Percentiles rank a stretch among this genome's conserved stretches.
Evolutionary conservation across 2,113 vertebrate genomes (phyloP).

Genomic region (Oncorhynchus keta): DNA sequence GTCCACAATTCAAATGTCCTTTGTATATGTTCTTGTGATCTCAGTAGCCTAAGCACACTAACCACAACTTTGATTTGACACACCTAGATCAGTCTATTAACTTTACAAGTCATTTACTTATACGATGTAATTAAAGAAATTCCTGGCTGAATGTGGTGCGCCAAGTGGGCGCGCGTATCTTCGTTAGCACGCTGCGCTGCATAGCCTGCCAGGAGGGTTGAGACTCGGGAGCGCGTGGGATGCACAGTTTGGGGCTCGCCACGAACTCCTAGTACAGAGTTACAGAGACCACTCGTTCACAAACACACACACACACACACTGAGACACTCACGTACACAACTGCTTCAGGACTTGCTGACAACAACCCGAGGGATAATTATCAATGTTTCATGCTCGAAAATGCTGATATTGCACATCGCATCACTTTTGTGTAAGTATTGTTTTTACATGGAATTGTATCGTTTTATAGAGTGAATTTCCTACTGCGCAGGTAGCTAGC

Average conservation of each 20-base stretch:
- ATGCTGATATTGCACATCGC: slow-evolving; percentile 58
- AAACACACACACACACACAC: neutral
- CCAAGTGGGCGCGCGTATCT: no score
- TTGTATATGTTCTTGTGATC: no score
- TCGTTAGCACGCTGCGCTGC: no score
- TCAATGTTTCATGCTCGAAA: slow-evolving; percentile 20
- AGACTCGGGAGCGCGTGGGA: neutral
- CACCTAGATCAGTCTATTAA: no score
- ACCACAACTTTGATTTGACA: no score
- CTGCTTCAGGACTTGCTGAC: neutral
- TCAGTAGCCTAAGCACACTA: no score
- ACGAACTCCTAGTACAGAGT: slow-evolving; percentile 20
- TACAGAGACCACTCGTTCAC: slow-evolving; percentile 1
- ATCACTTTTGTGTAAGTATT: slow-evolving; percentile 64
- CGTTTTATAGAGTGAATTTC: neutral
- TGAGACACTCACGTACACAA: slow-evolving; percentile 15
- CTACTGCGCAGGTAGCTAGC: neutral
- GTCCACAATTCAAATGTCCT: no score
- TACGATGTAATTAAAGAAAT: no score
- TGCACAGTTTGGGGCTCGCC: slow-evolving; percentile 1
- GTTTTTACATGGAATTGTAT: neutral
- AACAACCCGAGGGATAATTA: neutral
- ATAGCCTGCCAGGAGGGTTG: neutral
- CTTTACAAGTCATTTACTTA: no score
- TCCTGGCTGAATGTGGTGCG: no score